Base-by-base conservation (phyloP, 2,113 vertebrate species). In the Microcebus ravelobensis region DNA sequence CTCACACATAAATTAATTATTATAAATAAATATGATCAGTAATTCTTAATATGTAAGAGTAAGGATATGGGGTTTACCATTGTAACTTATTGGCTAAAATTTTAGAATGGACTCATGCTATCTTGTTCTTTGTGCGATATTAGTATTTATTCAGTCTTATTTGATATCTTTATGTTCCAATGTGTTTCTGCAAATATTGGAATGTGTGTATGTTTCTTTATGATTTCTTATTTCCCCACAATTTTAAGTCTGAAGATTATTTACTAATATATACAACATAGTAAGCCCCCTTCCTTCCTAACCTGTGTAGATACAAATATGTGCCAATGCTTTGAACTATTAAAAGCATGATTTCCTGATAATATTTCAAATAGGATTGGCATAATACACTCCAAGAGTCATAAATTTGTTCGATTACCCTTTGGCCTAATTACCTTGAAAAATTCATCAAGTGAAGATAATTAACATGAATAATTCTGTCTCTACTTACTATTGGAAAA, bases 401-500 rank as follows among this genome's bases (percentile, higher is more conserved):
- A 52, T 67, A 57, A 50, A 73, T 82, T 55, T 92, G 5, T 50
- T 87, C 17, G 36, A 57, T 57, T 59, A 63, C 52, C 20, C 36
- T 76, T 90, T 85, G 50, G 68, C 67, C 82, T 91, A 74, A 67
- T 8, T 20, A 71, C 3, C 11, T 83, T 91, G 50, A 93, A 52
- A 61, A 94, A 87, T 65, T 87, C 84, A n/a, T 50, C 29, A 80
- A 87, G 10, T 94, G 18, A 92, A 96, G 74, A 48, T 50, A 63
- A 39, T 84, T 71, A 79, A 76, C 80, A 67, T 59, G 48, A 87
- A 65, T 6, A 71, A 36, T 39, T 65, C 34, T 76, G 8, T 76
- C 21, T 94, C 42, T 88, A 71, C 36, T 79, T 94, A 86, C 74
- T 94, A 42, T 76, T 87, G 6, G 81, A 79, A 96, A 81, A 25